Evolutionary conservation across 2,888 invertebrate genomes (phyloP).

Genomic region (Sisyra nigra): DNA sequence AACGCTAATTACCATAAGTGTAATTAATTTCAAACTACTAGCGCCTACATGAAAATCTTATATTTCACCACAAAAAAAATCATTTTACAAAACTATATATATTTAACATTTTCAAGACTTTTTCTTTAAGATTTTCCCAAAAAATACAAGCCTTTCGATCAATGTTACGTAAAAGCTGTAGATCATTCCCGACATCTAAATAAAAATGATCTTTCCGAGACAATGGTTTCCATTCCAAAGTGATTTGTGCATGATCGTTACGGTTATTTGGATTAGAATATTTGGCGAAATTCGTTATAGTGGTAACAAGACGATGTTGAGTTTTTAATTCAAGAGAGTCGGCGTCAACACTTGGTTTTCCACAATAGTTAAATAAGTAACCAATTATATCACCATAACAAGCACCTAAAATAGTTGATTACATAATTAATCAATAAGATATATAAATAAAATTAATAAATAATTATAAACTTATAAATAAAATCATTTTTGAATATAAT

Average conservation of each 20-base stretch:
- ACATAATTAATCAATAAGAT: too few species aligned
- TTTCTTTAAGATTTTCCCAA: background rate
- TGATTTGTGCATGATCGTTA: background rate
- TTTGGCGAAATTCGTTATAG: background rate
- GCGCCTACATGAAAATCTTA: too few species aligned
- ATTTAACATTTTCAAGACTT: background rate
- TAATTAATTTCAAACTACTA: too few species aligned
- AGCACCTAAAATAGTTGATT: constrained; percentile 2
- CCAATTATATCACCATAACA: constrained; percentile 2
- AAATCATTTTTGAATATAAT: too few species aligned
- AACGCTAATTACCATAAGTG: too few species aligned
- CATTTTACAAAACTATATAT: too few species aligned
- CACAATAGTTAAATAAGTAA: background rate
- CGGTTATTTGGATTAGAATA: background rate
- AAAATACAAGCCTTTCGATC: background rate
- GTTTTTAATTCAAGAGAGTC: background rate
- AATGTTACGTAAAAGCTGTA: background rate
- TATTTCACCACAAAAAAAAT: too few species aligned
- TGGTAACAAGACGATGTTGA: background rate
- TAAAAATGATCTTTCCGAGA: background rate
- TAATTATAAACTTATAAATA: too few species aligned
- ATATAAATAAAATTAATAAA: too few species aligned
- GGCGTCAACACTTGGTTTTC: background rate
- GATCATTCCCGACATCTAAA: background rate
- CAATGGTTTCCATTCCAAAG: constrained; percentile 2